A percentile compares a stretch with the other conserved stretches of the same genome.
phyloP scores from a whole-genome alignment of 1,140 invertebrate species.

The Neodiprion pinetum region DNA sequence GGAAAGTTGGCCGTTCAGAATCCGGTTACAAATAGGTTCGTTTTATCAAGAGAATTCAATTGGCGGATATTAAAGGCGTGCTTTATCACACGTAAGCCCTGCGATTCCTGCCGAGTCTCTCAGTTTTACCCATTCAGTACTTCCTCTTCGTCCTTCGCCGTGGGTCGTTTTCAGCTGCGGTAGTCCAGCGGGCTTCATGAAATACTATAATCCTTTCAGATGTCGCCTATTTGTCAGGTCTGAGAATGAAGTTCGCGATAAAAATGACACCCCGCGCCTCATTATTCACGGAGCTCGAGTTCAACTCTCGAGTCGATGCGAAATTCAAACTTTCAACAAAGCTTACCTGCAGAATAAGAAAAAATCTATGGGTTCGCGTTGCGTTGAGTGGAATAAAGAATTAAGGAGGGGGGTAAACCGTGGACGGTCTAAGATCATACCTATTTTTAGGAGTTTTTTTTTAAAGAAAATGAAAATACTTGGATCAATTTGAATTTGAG shows the following conservation, averaged over 20 bases:
- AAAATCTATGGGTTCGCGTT: background rate
- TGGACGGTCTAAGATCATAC: too few species aligned
- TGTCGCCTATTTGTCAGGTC: constrained; percentile 31
- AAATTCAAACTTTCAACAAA: background rate
- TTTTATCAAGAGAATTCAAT: constrained; percentile 36
- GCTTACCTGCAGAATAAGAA: background rate
- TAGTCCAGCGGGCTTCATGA: constrained; percentile 23
- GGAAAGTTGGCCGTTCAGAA: constrained; percentile 26
- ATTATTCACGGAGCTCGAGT: background rate
- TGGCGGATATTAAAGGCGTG: constrained; percentile 33
- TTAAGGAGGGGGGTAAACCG: too few species aligned
- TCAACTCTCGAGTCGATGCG: background rate
- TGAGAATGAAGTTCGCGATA: background rate
- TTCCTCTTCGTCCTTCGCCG: background rate
- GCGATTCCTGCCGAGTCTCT: background rate
- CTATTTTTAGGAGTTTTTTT: too few species aligned
- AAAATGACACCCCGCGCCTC: background rate
- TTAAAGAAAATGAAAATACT: too few species aligned
- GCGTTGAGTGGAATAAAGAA: too few species aligned
- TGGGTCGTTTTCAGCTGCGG: constrained; percentile 8
- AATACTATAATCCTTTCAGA: constrained; percentile 24
- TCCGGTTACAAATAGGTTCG: constrained; percentile 36
- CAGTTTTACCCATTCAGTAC: background rate
- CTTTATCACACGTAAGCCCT: constrained; percentile 27
- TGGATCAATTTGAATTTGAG: too few species aligned